phyloP scores from a whole-genome alignment of 2,797 vertebrate genomes.

The Luscinia luscinia region DNA sequence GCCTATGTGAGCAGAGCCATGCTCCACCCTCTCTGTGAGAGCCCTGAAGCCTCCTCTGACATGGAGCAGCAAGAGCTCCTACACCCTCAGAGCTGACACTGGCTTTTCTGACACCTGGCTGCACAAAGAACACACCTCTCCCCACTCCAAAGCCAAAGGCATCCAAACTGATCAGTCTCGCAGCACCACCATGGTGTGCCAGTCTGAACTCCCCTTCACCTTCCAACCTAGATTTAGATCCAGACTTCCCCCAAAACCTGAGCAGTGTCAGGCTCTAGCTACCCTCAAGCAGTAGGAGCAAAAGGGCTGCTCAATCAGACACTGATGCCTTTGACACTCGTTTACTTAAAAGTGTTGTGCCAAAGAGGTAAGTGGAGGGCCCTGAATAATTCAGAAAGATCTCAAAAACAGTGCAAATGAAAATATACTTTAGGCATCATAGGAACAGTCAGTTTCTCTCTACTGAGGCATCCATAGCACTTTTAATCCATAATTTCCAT shows the following conservation, averaged over 20 bases:
- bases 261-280: not conserved
- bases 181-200: not conserved
- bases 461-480: not conserved
- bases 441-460: not conserved
- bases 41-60: not conserved
- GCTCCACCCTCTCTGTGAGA: not conserved
- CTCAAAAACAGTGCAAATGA: not conserved
- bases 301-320: fast-evolving
- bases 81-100: not conserved
- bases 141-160: not conserved
- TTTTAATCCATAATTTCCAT: not conserved
- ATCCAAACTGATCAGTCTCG: not conserved
- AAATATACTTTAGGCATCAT: not conserved
- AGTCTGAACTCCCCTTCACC: not conserved
- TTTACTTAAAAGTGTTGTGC: not conserved
- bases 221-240: not conserved
- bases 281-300: not conserved
- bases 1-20: not conserved
- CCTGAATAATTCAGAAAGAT: not conserved
- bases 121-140: not conserved
- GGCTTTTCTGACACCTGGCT: not conserved
- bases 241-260: not conserved
- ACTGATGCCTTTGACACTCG: not conserved
- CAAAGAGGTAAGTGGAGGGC: not conserved
- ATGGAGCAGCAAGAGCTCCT: not conserved